Conservation (phyloP, 2,113 vertebrate species). For the Solenodon paradoxus region DNA sequence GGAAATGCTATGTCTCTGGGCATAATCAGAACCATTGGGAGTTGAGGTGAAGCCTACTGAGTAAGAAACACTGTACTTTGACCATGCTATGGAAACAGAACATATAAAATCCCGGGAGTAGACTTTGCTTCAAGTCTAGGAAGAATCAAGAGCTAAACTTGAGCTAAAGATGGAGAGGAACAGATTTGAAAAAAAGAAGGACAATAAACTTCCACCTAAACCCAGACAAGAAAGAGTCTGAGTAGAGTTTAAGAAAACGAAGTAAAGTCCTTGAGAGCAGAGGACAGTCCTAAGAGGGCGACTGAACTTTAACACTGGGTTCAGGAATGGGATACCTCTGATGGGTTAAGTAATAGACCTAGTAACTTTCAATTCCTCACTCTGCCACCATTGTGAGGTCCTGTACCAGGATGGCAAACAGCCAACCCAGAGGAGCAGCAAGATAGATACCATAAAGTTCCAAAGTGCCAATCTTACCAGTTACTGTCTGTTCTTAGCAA, state of each 20-base stretch:
- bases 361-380: not conserved
- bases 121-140: not conserved
- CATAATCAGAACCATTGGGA: not conserved
- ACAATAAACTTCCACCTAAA: not conserved
- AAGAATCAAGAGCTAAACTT: not conserved
- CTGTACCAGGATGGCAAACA: not conserved
- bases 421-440: not conserved
- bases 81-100: not conserved
- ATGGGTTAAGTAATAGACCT: not conserved
- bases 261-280: not conserved
- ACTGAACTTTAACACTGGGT: not conserved
- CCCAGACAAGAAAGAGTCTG: not conserved
- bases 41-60: not conserved
- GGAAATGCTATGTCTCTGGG: not conserved
- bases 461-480: not conserved
- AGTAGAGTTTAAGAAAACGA: not conserved
- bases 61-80: not conserved
- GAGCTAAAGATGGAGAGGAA: not conserved
- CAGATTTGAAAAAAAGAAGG: not conserved
- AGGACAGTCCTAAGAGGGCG: not conserved
- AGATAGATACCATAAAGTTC: not conserved
- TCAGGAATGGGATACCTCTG: not conserved
- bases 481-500: not conserved
- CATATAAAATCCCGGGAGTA: fast-evolving
- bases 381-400: not conserved